These are phyloP conservation scores for Physella acuta DNA, from an alignment of 1,140 invertebrate genomes.

Conservation along the genomic window DNA sequence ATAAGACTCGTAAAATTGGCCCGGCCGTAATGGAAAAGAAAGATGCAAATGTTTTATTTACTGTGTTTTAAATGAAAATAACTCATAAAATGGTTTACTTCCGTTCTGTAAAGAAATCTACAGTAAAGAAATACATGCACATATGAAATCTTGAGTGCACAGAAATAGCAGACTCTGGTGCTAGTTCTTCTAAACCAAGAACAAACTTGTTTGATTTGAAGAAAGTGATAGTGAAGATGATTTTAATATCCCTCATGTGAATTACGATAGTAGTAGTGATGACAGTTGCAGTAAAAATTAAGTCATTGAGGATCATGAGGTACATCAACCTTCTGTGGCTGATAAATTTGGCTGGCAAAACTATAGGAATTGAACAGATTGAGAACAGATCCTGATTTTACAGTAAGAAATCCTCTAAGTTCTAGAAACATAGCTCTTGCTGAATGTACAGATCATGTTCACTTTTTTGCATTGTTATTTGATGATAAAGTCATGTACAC, in stretches of 20 bases:
- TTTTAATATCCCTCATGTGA: constrained; percentile 2
- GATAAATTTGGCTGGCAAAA: not conserved
- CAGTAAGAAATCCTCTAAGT: not conserved
- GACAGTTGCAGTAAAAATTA: not conserved
- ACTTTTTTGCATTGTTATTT: constrained; percentile 9
- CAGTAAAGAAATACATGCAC: not conserved
- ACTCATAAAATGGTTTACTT: not conserved
- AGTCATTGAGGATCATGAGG: not conserved
- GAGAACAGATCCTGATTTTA: not conserved
- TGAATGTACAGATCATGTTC: not conserved
- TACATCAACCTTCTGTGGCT: not conserved
- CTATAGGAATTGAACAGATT: not conserved
- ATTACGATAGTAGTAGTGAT: not conserved
- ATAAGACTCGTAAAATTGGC: too few species aligned
- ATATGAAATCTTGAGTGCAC: not conserved
- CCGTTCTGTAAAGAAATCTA: not conserved
- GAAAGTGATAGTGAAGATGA: constrained; percentile 6
- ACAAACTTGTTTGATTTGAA: not conserved
- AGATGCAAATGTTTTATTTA: not conserved
- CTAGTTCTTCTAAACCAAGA: not conserved
- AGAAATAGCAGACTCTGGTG: not conserved
- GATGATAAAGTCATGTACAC: not conserved
- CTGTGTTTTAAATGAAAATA: not conserved
- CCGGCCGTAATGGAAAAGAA: not conserved
- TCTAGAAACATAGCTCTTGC: too few species aligned